Base-by-base conservation (phyloP, 2,113 vertebrate genomes). In the Arenaria interpres region DNA sequence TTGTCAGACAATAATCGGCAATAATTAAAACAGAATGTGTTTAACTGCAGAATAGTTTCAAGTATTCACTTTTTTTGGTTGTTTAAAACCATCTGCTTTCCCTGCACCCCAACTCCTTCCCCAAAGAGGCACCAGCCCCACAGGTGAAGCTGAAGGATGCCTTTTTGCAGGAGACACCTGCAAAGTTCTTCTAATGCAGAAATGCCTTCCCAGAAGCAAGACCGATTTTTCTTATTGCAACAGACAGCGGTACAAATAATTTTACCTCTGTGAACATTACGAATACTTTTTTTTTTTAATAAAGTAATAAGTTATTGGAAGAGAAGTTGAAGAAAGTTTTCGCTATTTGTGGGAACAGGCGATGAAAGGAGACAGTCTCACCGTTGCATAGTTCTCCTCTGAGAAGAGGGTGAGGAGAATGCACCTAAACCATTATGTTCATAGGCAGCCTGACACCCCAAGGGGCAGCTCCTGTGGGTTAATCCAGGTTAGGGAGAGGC, bases 261-360 rank as follows among this genome's bases (percentile, higher is more conserved):
- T 93, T 32, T 71, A 92, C 84, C 54, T 68, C 45, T 66, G 59
- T 63, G 35, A 91, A 85, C 37, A 85, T 53, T 63, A 63, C 30
- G 95, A 93, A 91, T 32, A 35, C 1, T 0, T 57, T 33, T 28
- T 27, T 56, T 54, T 75, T 25, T 6, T 21, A n/a, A n/a, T 57
- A 71, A 92, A 95, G 57, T 56, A 96, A 69, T 96, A 98, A 98
- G 46, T 97, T 97, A 96, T 50, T 93, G 96, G 23, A 93, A 94
- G 54, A 95, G 68, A 73, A 91, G 45, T 8, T 46, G 66, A 73
- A 39, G 33, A 13, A 69, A 59, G 88, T 77, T 88, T 90, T 85
- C 1, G 5, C 41, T 72, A 30, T 85, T 96, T 85, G 78, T 75
- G 62, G 87, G 81, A 89, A 64, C 3, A 91, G 84, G 63, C 64